Conservation (phyloP, 2,888 invertebrate genomes). For the Adineta ricciae region DNA sequence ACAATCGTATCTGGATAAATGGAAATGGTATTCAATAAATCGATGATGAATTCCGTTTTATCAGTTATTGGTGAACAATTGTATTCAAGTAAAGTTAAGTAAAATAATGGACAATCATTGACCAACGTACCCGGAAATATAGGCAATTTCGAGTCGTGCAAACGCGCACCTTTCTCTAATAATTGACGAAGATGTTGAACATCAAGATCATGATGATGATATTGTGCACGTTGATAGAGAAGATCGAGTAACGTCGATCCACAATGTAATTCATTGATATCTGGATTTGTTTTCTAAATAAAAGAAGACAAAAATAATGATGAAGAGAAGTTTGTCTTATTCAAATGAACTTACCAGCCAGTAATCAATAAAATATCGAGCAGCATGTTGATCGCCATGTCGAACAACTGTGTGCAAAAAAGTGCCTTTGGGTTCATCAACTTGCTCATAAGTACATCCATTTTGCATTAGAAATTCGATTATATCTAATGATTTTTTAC, state of each 20-base stretch:
- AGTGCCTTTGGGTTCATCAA: background rate
- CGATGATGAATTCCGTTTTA: background rate
- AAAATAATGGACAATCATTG: background rate
- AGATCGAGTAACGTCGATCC: background rate
- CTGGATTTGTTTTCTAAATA: background rate
- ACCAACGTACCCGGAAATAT: background rate
- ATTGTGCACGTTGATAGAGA: background rate
- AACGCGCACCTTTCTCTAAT: background rate
- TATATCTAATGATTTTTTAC: background rate
- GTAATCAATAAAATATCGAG: background rate
- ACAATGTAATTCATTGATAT: constrained; percentile 17
- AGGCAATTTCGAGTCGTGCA: background rate
- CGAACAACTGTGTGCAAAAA: background rate
- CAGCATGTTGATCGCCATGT: background rate
- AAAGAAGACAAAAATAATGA: background rate
- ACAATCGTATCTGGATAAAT: background rate
- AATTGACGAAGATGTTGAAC: background rate
- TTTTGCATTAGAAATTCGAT: background rate
- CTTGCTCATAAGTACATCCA: background rate
- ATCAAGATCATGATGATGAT: background rate
- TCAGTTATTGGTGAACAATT: background rate
- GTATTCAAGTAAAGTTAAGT: background rate
- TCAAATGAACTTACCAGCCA: background rate
- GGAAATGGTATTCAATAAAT: background rate
- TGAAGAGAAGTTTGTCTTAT: too few species aligned